A percentile compares a stretch with the other conserved stretches of the same genome.
Conservation (phyloP, 2,113 vertebrate genomes). For the Nothocercus nigrocapillus region DNA sequence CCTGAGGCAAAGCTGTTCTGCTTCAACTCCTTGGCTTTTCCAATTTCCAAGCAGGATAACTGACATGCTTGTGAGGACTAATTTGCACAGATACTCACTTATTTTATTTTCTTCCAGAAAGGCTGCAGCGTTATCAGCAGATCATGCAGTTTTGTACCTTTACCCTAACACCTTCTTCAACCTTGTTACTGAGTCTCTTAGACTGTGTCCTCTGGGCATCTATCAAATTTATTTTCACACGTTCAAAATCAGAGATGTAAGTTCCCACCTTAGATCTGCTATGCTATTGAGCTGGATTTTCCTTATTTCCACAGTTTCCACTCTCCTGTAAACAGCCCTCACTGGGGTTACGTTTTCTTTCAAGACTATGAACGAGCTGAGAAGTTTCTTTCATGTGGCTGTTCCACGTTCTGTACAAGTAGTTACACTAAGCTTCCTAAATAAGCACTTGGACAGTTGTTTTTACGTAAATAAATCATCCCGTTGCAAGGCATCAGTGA, state of each 20-base stretch:
- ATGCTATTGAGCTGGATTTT: neutral
- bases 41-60: neutral
- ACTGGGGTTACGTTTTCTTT: neutral
- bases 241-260: neutral
- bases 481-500: neutral
- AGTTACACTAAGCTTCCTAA: neutral
- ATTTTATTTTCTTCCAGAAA: neutral
- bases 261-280: neutral
- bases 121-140: neutral
- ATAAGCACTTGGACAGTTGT: accelerated
- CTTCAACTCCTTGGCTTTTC: neutral
- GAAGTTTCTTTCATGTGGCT: neutral
- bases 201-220: neutral
- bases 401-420: neutral
- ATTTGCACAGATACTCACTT: neutral
- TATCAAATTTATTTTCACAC: neutral
- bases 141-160: neutral
- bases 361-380: neutral
- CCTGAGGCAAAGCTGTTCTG: neutral
- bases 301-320: neutral
- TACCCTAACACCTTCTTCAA: neutral
- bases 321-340: neutral
- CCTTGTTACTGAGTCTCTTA: neutral
- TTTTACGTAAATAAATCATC: neutral
- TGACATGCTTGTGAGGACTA: neutral